These are phyloP conservation scores for Dolichallabes microphthalmus DNA, from an alignment of 2,113 vertebrate species.

Conservation along the genomic window DNA sequence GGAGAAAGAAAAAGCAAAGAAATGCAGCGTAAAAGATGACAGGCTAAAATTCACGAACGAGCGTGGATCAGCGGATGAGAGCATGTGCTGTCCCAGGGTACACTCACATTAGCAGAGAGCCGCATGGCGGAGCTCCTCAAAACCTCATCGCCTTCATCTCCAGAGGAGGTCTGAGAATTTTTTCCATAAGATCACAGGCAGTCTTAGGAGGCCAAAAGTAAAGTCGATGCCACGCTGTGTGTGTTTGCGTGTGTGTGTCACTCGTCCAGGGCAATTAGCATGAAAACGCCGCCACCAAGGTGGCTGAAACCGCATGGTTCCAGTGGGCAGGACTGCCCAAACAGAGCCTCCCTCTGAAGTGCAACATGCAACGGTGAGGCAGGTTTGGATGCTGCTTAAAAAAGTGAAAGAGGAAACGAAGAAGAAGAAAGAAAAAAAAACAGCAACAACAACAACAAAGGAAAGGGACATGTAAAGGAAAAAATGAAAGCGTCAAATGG, in stretches of 20 bases:
- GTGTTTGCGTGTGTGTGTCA: constrained; percentile 48
- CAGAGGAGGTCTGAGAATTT: constrained; percentile 67
- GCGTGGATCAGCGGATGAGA: constrained; percentile 12
- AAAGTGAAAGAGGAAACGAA: constrained; percentile 24
- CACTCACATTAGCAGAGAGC: constrained; percentile 30
- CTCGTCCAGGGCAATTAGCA: constrained; percentile 67
- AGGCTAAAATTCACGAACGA: neutral
- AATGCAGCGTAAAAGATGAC: constrained; percentile 19
- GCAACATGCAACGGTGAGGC: constrained; percentile 58
- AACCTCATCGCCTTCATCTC: constrained; percentile 68
- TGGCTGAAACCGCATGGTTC: constrained; percentile 68
- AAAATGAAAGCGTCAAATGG: neutral
- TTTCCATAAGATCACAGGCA: constrained; percentile 65
- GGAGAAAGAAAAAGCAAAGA: neutral
- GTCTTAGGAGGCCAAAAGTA: constrained; percentile 67
- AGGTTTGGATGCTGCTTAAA: constrained; percentile 66
- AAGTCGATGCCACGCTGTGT: constrained; percentile 51
- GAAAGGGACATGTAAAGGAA: constrained; percentile 23
- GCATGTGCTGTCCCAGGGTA: constrained; percentile 8
- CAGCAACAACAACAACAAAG: constrained; percentile 9
- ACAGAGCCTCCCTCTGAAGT: constrained; percentile 67
- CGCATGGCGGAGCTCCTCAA: constrained; percentile 53
- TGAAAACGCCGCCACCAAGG: constrained; percentile 70
- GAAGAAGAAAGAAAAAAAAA: neutral
- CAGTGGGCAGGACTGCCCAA: constrained; percentile 71